Percentiles rank a stretch among this genome's conserved stretches.
These are phyloP conservation scores for Gymnarchus niloticus DNA, from an alignment of 2,113 vertebrate genomes.

Conservation along the genomic window DNA sequence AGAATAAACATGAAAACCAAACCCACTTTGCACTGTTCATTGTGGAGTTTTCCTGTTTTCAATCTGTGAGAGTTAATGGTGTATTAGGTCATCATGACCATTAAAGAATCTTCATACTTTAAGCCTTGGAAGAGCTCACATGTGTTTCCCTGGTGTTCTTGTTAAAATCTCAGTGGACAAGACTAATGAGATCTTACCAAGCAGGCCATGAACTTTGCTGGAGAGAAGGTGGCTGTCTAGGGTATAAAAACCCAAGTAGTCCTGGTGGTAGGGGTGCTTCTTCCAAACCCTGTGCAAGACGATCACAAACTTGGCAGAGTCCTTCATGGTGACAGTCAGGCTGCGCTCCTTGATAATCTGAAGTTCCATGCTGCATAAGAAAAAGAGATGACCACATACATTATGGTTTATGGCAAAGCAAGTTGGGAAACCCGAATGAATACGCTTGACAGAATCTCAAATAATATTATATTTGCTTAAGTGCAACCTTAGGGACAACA, in stretches of 20 bases:
- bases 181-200: conserved; percentile 66
- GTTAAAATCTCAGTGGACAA: neutral
- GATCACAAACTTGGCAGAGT: conserved; percentile 76
- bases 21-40: too few species aligned
- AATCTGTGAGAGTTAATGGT: too few species aligned
- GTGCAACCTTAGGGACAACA: too few species aligned
- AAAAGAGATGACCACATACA: neutral
- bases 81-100: neutral
- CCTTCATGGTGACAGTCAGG: conserved; percentile 69
- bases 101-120: neutral
- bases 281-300: conserved; percentile 84
- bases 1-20: neutral
- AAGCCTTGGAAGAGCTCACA: neutral
- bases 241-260: conserved; percentile 88
- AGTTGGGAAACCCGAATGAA: conserved; percentile 49
- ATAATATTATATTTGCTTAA: too few species aligned
- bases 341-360: conserved; percentile 68
- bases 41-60: too few species aligned
- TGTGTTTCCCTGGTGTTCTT: neutral
- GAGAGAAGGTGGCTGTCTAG: conserved; percentile 76
- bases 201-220: conserved; percentile 74
- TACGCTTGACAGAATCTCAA: neutral
- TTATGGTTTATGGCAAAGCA: neutral
- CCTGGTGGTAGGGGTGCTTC: conserved; percentile 72
- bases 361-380: conserved; percentile 68